Evolutionary conservation across 1,140 invertebrate species (phyloP), one percentile per base, ranked within the genome.

Genomic region (Druon quercuslanigerum): DNA sequence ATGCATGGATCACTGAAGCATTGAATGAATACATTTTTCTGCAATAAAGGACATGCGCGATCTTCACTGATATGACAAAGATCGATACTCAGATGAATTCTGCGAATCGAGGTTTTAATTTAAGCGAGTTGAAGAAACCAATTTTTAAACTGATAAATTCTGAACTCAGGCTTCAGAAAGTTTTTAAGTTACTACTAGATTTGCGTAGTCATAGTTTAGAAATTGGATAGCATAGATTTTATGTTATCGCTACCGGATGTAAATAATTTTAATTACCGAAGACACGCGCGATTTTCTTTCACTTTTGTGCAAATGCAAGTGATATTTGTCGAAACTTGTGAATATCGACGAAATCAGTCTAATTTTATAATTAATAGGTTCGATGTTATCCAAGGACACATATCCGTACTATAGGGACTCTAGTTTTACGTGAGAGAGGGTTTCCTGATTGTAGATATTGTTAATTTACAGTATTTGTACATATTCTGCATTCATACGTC

Each of bases 141-240:
- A 19, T 46, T 46, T 11, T 46, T 46, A 46, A 46, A 46, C 40
- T 46, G 9, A 9, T 46, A 46, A 46, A 46, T 54, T 17, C 17
- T 54, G 16, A 4, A n/a, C 19, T 54, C 17, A 19, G 9, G 17
- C 17, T 17, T 54, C 4, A 54, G n/a, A 11, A 11, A 56, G 17
- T 7, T 56, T 20, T 8, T 46, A 46, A 46, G 40, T 46, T 56
- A 20, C 17, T 56, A 19, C 9, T 40, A n/a, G 60, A 66, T 46
- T 40, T 14, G n/a, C 25, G 46, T 66, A 66, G 33, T 66, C 60
- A 66, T 66, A 66, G n/a, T 66, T 66, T 66, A 66, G 25, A 66
- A 40, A 40, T 40, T 40, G 3, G 33, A 33, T 5, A 33, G 14
- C 11, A 20, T 66, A 13, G 33, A 33, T 33, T 25, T 66, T 8